Evolutionary conservation across 2,888 invertebrate species (phyloP), one percentile per base, ranked within the genome.

Genomic region (Phaonia tiefii): DNA sequence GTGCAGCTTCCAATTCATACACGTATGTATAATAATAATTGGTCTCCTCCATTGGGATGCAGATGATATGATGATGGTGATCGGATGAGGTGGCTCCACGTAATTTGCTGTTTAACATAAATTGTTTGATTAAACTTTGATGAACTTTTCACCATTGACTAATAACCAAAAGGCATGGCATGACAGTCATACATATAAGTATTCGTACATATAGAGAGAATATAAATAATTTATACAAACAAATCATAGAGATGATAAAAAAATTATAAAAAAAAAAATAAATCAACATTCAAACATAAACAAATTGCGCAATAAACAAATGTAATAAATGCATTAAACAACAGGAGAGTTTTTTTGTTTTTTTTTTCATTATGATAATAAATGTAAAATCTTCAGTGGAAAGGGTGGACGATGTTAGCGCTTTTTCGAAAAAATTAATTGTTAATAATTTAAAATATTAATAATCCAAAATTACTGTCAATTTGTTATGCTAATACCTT

Each of bases 81-180:
- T 37, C 10, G n/a, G 17, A 42, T 20, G n/a, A n/a, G n/a, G n/a
- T n/a, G n/a, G n/a, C n/a, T n/a, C n/a, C n/a, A n/a, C n/a, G n/a
- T n/a, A n/a, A n/a, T n/a, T 4, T 13, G 10, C 11, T 39, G 74
- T 75, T 70, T 71, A 75, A 56, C 73, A 80, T 73, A 76, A 80
- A 75, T 67, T 63, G 60, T 39, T 69, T 60, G 69, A 69, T 46
- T 42, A 71, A 73, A 58, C 39, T 60, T 51, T 25, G 44, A 72
- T 80, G 72, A 72, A 80, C 67, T 69, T 69, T 63, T 42, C 20
- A 17, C 4, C 20, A 49, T 49, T 49, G 10, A 31, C 10, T 20
- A 20, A 49, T 20, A 49, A 20, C 7, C 7, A 46, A 46, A n/a
- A 4, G 46, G 7, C 46, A 17, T 10, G 11, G 15, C 7, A 49